Base-by-base conservation (phyloP, 2,888 invertebrate genomes). In the Tortrix viridana region DNA sequence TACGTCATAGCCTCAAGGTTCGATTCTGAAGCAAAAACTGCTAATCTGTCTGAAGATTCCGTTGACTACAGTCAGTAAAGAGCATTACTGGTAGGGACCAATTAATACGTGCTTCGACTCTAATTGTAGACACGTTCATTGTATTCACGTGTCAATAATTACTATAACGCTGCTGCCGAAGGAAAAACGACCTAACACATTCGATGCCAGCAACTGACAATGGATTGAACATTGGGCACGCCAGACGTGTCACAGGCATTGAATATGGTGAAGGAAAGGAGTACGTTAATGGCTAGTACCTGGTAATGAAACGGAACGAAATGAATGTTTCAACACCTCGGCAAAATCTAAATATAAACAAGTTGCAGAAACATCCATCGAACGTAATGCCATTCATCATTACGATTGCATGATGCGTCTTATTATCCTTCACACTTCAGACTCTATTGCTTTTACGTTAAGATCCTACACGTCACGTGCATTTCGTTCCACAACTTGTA, bases 1-100 rank as follows among this genome's bases (percentile, higher is more conserved):
- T 68, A 72, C 68, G 69, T 71, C 70, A 66, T 69, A 65, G 57
- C 69, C 61, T 76, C 82, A 84, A 84, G 83, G 83, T 73, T 78
- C 56, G 69, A 67, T 67, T 62, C 65, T 64, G 65, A 38, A 38
- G 64, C 63, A 58, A 64, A 71, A 75, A 74, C 69, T 53, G 50
- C 38, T 52, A 22, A 52, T 38, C 47, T 19, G 43, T 32, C 18
- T 4, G 19, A 26, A 12, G 32, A 41, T 44, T 43, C 43, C 52
- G 43, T 38, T 58, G 26, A 26, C 18, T 47, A 52, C 22, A 32
- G 20, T 32, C 37, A 7, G 9, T 48, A 20, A 20, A 37, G 12
- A 20, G 43, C 43, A 41, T 5, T 37, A 41, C 38, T 46, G 46
- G 23, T 52, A 16, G 20, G 32, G 47, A 47, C 38, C 57, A 53